A percentile compares a stretch with the other conserved stretches of the same genome.
Evolutionary conservation across 92 coral and sea anemone genomes (phyloP).

Genomic region (Diadumene lineata): DNA sequence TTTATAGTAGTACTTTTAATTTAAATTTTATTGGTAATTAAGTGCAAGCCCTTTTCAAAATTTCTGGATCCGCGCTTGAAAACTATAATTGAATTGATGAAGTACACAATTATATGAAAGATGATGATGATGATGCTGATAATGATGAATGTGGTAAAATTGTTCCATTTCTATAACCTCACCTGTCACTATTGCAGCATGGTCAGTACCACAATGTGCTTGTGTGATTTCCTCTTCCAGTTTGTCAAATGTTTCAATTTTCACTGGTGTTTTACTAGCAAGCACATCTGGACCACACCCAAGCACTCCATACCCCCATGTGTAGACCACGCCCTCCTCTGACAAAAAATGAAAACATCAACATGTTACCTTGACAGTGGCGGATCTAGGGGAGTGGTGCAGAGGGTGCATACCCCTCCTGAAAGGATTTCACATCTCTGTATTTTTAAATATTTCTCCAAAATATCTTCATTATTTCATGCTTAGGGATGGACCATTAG

Average conservation of each 20-base stretch:
- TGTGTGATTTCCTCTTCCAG: slow-evolving; percentile 39
- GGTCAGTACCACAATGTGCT: slow-evolving; percentile 70
- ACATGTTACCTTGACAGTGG: no score
- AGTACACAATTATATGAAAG: background rate
- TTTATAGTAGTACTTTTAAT: no score
- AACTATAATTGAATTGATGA: no score
- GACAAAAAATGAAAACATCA: no score
- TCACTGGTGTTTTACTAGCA: slow-evolving; percentile 52
- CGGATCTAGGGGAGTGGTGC: no score
- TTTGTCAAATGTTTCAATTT: slow-evolving; percentile 36
- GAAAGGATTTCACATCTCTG: no score
- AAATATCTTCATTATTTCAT: no score
- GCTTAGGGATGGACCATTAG: no score
- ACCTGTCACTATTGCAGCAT: slow-evolving; percentile 70
- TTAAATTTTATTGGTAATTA: no score
- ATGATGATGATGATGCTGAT: background rate
- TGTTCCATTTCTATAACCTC: background rate
- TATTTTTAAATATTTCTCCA: no score
- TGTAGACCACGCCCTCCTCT: slow-evolving; percentile 77
- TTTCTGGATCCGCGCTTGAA: background rate
- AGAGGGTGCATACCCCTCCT: no score
- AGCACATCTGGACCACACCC: slow-evolving; percentile 67
- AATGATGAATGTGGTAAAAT: background rate
- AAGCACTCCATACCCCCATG: slow-evolving; percentile 92
- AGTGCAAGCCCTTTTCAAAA: no score